Evolutionary conservation across 2,888 invertebrate genomes (phyloP).

Genomic region (Sipunculus nudus): DNA sequence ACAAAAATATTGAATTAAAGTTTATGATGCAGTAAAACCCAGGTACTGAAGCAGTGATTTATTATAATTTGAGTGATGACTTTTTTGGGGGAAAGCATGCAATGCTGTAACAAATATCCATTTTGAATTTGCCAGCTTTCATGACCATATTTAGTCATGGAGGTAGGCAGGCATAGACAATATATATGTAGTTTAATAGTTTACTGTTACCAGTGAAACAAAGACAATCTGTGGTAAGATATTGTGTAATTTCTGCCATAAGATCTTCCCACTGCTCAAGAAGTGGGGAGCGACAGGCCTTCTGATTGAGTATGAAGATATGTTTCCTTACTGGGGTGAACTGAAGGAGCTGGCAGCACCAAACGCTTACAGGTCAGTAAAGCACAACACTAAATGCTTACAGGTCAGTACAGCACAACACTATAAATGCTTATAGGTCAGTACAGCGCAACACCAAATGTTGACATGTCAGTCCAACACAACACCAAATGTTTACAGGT

Average conservation of each 20-base stretch:
- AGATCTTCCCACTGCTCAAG: slow-evolving; percentile 64
- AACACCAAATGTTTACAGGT: slow-evolving; percentile 75
- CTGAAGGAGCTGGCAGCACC: slow-evolving; percentile 73
- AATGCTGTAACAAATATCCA: no score
- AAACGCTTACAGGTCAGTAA: slow-evolving; percentile 73
- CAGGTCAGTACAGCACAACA: slow-evolving; percentile 69
- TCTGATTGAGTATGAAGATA: slow-evolving; percentile 86
- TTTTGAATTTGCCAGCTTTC: no score
- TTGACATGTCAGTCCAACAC: slow-evolving; percentile 72
- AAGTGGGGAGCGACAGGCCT: slow-evolving; percentile 77
- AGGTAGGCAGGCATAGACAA: no score
- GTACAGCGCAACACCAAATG: slow-evolving; percentile 74
- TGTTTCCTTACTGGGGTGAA: slow-evolving; percentile 79
- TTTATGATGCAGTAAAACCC: no score
- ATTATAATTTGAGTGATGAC: no score
- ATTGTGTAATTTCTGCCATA: slow-evolving; percentile 3
- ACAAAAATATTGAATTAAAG: no score
- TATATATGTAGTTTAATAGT: no score
- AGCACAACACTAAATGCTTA: slow-evolving; percentile 76
- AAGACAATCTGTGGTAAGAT: not conserved
- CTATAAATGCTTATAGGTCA: slow-evolving; percentile 75
- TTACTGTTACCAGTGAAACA: not conserved
- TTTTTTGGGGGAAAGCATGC: no score
- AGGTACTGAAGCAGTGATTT: no score
- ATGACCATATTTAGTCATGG: no score